Base-by-base conservation (phyloP, 2,888 invertebrate species). In the Nomada hirtipes region DNA sequence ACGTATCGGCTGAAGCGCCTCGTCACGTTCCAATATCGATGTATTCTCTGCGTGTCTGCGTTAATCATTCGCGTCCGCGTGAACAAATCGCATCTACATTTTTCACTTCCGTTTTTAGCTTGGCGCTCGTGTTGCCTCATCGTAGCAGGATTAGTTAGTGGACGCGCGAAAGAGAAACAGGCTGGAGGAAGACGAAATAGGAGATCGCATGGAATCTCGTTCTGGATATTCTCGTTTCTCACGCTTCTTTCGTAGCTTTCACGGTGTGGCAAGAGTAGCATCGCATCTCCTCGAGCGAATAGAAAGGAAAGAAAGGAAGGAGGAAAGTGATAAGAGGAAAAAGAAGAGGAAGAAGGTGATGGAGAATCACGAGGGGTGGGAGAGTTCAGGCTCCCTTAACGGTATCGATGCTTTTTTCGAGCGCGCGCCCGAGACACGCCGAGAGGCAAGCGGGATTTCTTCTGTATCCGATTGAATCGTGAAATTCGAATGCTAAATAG, bases 331-430 rank as follows among this genome's bases (percentile, higher is more conserved):
- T 10, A 55, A 47, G 3, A 26, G 53, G 65, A 26, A 59, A 42
- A n/a, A 15, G 42, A 26, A 26, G 26, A 26, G 26, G 26, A 20
- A 1, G 61, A 23, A 36, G 13, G 50, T 11, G 23, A 15, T 23
- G n/a, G 29, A 1, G 50, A 50, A 9, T 47, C 64, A 29, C 15
- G 42, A 60, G 47, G 13, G 52, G 57, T 53, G 61, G 57, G 55
- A 65, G 82, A 83, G 83, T 84, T 76, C 82, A 70, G 85, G 85
- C 89, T 90, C 90, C 89, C 90, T 90, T 91, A 92, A 92, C 91
- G 91, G 91, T 91, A 91, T 90, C 87, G 67, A 53, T 63, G 83
- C 87, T 89, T 89, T 86, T 89, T 75, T 59, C 50, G n/a, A 11
- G 4, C 44, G 15, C 2, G 4, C 2, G 9, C 15, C 15, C n/a